Base-by-base conservation (phyloP, 2,797 vertebrate species). In the Sciaenops ocellatus region DNA sequence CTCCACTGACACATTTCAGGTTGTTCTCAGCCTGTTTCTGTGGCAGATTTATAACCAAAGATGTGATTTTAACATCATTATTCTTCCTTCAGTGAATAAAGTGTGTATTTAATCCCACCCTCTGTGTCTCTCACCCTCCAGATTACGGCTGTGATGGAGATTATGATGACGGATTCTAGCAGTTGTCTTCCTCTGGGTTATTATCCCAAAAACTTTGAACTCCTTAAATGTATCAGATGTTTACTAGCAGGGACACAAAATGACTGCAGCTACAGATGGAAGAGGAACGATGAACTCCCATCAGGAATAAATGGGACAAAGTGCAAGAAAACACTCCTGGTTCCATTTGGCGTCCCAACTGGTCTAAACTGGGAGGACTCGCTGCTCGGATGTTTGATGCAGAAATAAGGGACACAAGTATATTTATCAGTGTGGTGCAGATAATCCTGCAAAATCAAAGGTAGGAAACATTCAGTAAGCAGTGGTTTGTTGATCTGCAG, bases 131-230 rank as follows among this genome's bases (percentile, higher is more conserved):
- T 82, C 46, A 3, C 24, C 22, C 91, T 93, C 66, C 95, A 98
- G 97, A 96, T 93, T 98, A 98, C 0, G 97, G 97, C 86, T 97
- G 94, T 68, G 97, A 98, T 0, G 89, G 93, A 17, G 97, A 98
- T 0, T 97, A 97, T 0, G 97, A 98, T 0, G 96, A 98, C 0
- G 95, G 95, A 69, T 96, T 85, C 84, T 85, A 84, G 67, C 77
- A 0, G 50, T 0, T 12, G 22, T 12, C 46, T 26, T 18, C 44
- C 13, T 26, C 62, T 15, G 64, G 18, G 28, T 20, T 10, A 8
- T 56, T 18, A 0, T 15, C 46, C 34, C 44, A 24, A 62, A 62
- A 6, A 22, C 44, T 48, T 9, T 17, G 17, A 30, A 38, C 15
- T 9, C 73, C 46, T 63, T 0, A 15, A 41, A 44, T 13, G 34